Evolutionary conservation across 2,888 invertebrate genomes (phyloP).

Genomic region (Monochamus alternatus): DNA sequence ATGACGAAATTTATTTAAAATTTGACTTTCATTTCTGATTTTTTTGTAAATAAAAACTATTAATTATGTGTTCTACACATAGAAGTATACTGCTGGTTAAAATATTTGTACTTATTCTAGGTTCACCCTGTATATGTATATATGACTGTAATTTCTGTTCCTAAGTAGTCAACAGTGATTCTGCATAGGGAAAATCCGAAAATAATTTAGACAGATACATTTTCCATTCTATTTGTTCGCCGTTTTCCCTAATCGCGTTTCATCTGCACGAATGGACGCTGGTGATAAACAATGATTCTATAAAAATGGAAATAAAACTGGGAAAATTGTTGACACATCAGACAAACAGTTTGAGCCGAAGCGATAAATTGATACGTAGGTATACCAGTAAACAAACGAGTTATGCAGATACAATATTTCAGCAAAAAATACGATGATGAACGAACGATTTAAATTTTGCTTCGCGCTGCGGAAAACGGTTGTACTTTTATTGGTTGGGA

Average conservation of each 20-base stretch:
- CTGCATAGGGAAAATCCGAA: background rate
- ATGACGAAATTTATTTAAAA: too few species aligned
- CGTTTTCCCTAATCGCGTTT: conserved; percentile 12
- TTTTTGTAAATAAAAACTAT: too few species aligned
- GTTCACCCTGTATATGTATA: too few species aligned
- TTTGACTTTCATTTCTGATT: too few species aligned
- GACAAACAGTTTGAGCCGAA: conserved; percentile 23
- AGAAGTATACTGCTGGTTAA: too few species aligned
- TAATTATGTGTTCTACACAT: too few species aligned
- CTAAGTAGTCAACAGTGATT: too few species aligned
- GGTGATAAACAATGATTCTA: conserved; percentile 26
- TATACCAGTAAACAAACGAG: background rate
- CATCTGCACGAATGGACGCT: conserved; percentile 18
- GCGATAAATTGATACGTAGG: conserved; percentile 15
- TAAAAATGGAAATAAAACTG: conserved; percentile 25
- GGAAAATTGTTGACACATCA: conserved; percentile 28
- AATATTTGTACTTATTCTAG: too few species aligned
- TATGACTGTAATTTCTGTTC: too few species aligned
- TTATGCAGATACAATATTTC: conserved; percentile 17
- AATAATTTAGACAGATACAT: background rate
- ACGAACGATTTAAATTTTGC: background rate
- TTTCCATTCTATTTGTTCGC: conserved; percentile 25
- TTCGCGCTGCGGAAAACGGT: background rate
- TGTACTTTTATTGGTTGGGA: too few species aligned
- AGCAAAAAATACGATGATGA: background rate